Base-by-base conservation (phyloP, 1,140 invertebrate genomes). In the Calliphora vicina region DNA sequence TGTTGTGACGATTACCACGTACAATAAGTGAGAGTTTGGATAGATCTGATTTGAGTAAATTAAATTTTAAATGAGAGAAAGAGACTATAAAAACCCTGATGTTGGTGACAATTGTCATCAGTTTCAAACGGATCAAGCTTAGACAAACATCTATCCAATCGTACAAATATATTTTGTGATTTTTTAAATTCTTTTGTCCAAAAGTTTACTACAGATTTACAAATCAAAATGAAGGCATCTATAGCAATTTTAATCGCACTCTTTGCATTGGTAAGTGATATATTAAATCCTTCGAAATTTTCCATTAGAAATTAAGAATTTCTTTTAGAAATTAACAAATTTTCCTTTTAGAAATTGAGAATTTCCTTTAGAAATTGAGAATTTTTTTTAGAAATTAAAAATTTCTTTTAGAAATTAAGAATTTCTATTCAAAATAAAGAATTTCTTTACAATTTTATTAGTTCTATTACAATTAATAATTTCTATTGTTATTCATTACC, bases 161-260 rank as follows among this genome's bases (percentile, higher is more conserved):
- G 42, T 78, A 20, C 74, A 43, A 76, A 12, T 35, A 76, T 5
- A 17, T 35, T 42, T 76, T 76, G 73, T 76, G 35, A 43, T 78
- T 78, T 78, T 45, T 78, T n/a, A n/a, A n/a, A n/a, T 29, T 74
- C 35, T 35, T 35, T 2, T 35, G 10, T 35, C 20, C n/a, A n/a
- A 35, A 73, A 74, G 43, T 43, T 50, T 27, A 27, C n/a, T n/a
- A 73, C n/a, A 73, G 15, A 82, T 45, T 45, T 6, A 78, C 15
- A 61, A 23, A 61, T 43, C 82, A 83, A 80, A 67, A 83, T 83
- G 82, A 83, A 83, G 20, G 57, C 50, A n/a, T 67, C 78, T 20
- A 12, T 71, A 84, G 87, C 86, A 27, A 86, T 89, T 76, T 82
- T 89, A 73, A 87, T 88, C 82, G 86, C 87, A 74, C 67, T 89